These are phyloP conservation scores for Orthonevra nobilis DNA, from an alignment of 2,888 invertebrate species.

Conservation along the genomic window DNA sequence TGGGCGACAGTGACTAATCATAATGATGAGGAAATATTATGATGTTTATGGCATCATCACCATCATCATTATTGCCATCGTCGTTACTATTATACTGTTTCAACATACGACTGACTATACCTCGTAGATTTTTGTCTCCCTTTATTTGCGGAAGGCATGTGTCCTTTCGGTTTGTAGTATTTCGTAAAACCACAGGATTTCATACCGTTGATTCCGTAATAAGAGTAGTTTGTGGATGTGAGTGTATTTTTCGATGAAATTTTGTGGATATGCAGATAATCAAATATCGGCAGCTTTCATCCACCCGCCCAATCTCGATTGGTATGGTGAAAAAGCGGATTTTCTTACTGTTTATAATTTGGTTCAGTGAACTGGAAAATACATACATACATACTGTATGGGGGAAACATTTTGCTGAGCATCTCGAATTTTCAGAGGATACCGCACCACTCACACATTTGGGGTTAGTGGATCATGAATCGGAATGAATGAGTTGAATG, in stretches of 20 bases:
- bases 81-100: slow-evolving; percentile 4
- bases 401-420: slow-evolving; percentile 41
- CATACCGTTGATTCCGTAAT: slow-evolving; percentile 15
- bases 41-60: slow-evolving; percentile 60
- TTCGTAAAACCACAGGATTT: slow-evolving; percentile 21
- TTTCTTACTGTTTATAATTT: slow-evolving; percentile 47
- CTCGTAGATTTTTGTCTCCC: slow-evolving; percentile 25
- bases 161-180: slow-evolving; percentile 36
- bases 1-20: slow-evolving; percentile 55
- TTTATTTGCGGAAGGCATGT: neutral
- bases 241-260: slow-evolving; percentile 22
- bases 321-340: slow-evolving; percentile 4
- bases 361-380: slow-evolving; percentile 54
- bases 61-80: slow-evolving; percentile 46
- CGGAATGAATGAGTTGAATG: slow-evolving; percentile 34
- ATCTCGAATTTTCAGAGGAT: slow-evolving; percentile 12
- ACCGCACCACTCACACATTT: slow-evolving; percentile 12
- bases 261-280: slow-evolving; percentile 48
- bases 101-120: no score
- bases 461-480: slow-evolving; percentile 45
- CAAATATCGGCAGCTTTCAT: slow-evolving; percentile 38
- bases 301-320: no score
- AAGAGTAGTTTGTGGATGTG: slow-evolving; percentile 19
- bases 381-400: no score
- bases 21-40: slow-evolving; percentile 62